These are phyloP conservation scores for Enteromius viviparus DNA, from an alignment of 2,797 vertebrate species.

Conservation along the genomic window DNA sequence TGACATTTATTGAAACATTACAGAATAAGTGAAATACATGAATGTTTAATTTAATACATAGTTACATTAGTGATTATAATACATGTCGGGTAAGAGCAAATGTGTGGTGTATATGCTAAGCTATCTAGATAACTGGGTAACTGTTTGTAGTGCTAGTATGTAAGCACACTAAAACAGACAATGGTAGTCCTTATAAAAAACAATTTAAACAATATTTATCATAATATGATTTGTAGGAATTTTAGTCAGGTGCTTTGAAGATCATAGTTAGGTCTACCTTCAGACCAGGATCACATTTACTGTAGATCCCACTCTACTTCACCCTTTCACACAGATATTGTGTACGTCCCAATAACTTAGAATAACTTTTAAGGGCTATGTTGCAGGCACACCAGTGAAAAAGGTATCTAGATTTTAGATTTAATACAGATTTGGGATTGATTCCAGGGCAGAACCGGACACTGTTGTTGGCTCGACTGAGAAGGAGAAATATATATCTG, in stretches of 20 bases:
- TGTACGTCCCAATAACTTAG: background rate
- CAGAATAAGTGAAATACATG: no score
- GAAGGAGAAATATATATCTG: slow-evolving; percentile 54
- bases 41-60: no score
- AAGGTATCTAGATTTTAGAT: slow-evolving; percentile 26
- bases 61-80: no score
- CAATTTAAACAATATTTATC: background rate
- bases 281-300: background rate
- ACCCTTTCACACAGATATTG: background rate
- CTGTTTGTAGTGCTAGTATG: background rate
- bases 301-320: background rate
- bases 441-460: slow-evolving; percentile 11
- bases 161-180: background rate
- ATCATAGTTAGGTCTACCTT: background rate
- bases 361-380: background rate
- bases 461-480: slow-evolving; percentile 38
- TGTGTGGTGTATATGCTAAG: no score
- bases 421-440: slow-evolving; percentile 24
- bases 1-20: no score
- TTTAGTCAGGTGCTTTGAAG: background rate
- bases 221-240: background rate
- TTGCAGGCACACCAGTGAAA: background rate
- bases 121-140: background rate
- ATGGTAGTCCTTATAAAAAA: background rate
- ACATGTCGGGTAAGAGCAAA: no score